Percentiles rank a stretch among this genome's conserved stretches.
Conservation (phyloP, 2,113 vertebrate genomes). For the Euleptes europaea region DNA sequence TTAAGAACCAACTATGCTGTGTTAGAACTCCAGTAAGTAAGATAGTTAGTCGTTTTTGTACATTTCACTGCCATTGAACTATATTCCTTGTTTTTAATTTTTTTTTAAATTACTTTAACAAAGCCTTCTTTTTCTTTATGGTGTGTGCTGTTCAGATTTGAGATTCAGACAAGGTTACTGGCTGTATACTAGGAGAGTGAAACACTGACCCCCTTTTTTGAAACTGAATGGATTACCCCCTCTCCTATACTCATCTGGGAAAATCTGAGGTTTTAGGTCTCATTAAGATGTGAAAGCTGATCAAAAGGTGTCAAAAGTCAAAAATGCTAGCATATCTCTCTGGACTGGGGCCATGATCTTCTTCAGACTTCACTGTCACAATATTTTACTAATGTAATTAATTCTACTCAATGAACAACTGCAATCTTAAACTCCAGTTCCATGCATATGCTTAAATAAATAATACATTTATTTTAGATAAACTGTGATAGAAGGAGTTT, state of each 20-base stretch:
- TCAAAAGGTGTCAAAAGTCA: not conserved
- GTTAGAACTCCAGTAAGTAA: too few relatives aligned
- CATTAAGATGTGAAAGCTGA: constrained; percentile 5
- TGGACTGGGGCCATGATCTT: not conserved
- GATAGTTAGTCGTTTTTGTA: constrained; percentile 14
- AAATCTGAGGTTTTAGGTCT: not conserved
- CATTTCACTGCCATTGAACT: constrained; percentile 22
- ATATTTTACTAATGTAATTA: not conserved
- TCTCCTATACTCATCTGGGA: not conserved
- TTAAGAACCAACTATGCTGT: too few relatives aligned
- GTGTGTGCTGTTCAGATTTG: constrained; percentile 21
- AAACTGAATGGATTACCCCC: too few relatives aligned
- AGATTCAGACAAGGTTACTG: constrained; percentile 42
- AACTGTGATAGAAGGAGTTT: too few relatives aligned
- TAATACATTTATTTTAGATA: too few relatives aligned
- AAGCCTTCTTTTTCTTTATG: too few relatives aligned
- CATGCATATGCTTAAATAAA: not conserved
- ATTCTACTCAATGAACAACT: not conserved
- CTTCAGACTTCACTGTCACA: not conserved
- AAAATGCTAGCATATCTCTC: too few relatives aligned
- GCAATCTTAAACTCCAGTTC: not conserved
- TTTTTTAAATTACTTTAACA: too few relatives aligned
- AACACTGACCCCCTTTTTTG: too few relatives aligned
- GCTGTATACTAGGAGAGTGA: not conserved
- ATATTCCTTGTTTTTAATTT: too few relatives aligned